Percentiles rank a stretch among this genome's conserved stretches.
phyloP scores from a whole-genome alignment of 2,888 invertebrate species.

The Siphlonurus alternatus region DNA sequence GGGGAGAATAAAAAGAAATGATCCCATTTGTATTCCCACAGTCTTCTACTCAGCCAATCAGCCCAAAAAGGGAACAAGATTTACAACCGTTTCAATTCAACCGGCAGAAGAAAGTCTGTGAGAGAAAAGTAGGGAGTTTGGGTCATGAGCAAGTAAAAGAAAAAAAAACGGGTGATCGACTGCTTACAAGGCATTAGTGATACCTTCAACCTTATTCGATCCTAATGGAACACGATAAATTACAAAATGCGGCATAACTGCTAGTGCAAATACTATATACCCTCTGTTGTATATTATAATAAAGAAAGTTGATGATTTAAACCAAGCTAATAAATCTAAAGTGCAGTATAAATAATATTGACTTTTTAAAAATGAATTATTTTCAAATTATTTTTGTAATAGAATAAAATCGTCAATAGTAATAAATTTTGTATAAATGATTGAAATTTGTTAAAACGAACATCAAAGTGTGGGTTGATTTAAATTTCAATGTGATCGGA shows the following conservation, averaged over 20 bases:
- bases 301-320: too few relatives aligned
- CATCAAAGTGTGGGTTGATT: not conserved
- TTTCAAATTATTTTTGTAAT: too few relatives aligned
- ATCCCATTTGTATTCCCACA: constrained; percentile 2
- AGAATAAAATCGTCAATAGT: not conserved
- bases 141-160: not conserved
- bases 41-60: not conserved
- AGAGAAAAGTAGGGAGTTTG: not conserved
- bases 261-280: not conserved
- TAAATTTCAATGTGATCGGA: not conserved
- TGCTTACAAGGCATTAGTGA: not conserved
- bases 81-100: not conserved
- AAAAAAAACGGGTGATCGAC: not conserved
- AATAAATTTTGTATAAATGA: not conserved
- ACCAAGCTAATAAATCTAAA: too few relatives aligned
- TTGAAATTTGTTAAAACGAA: not conserved
- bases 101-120: not conserved
- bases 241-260: not conserved
- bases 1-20: not conserved
- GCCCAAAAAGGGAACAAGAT: not conserved
- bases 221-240: not conserved
- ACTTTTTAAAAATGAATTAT: too few relatives aligned
- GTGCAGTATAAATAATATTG: too few relatives aligned
- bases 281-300: too few relatives aligned
- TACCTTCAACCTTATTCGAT: not conserved